Base-by-base conservation (phyloP, 2,888 invertebrate genomes). In the Athrips mouffetella region DNA sequence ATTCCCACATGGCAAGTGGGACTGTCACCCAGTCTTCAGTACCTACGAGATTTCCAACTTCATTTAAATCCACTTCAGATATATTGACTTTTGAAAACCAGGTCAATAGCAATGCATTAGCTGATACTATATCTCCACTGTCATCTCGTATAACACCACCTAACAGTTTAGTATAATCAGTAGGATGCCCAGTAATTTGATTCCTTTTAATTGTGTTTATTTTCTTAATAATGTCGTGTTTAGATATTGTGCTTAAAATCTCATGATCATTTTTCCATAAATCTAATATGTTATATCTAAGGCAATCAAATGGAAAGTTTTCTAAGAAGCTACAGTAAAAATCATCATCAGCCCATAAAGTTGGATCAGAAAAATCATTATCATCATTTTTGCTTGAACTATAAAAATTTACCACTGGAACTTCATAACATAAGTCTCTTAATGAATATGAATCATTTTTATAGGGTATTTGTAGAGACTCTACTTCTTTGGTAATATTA, bases 1-100 rank as follows among this genome's bases (percentile, higher is more conserved):
- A 65, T 80, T 93, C 93, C 92, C 93, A 93, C 50, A 85, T 66
- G 13, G 91, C 79, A 45, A 90, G 76, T 53, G 90, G 89, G 52
- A 88, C 72, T 1, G 92, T 85, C 66, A 93, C 94, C 92, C 92
- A 93, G 64, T 94, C 93, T 64, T 93, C 92, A 29, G 94, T 94
- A 44, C 94, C 94, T 11, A 93, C 91, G 60, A 91, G 82, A 72
- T 93, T 94, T 49, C 93, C 93, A 44, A 90, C 89, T 76, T 92
- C 90, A 66, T 91, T 88, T 73, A 91, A 88, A 68, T 93, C 89
- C 13, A 93, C 89, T 47, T 89, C 81, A 1, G 92, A 89, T 86
- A 93, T 93, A 77, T 94, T 92, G 0, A 94, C 90, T 56, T 90
- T 80, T 16, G 92, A 85, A 63, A 90, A 90, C 92, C 93, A 94